Evolutionary conservation across 2,797 vertebrate species (phyloP).

Genomic region (Molossus alvarezi): DNA sequence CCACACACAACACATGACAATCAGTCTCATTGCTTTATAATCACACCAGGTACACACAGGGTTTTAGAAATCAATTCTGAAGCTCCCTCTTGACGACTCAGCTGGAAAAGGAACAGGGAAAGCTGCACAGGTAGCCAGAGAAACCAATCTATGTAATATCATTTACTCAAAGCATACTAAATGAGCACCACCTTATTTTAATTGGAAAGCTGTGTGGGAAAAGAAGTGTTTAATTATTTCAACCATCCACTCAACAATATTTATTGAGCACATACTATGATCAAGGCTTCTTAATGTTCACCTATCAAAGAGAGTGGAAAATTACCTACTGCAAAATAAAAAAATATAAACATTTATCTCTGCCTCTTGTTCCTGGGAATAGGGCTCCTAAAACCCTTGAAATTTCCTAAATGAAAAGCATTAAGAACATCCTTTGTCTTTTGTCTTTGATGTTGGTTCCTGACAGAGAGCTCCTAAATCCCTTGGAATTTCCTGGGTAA

Average conservation of each 20-base stretch:
- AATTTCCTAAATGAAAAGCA: background rate
- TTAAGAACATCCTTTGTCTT: background rate
- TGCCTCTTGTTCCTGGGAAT: background rate
- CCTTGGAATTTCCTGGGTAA: background rate
- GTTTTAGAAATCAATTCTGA: conserved; percentile 76
- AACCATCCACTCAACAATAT: conserved; percentile 25
- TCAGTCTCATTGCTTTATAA: conserved; percentile 88
- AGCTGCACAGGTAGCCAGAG: conserved; percentile 50
- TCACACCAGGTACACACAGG: conserved; percentile 80
- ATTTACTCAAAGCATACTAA: conserved; percentile 16
- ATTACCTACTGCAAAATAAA: conserved; percentile 3
- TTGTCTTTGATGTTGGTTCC: background rate
- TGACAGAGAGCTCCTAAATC: background rate
- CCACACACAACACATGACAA: conserved; percentile 81
- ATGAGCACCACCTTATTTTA: conserved; percentile 41
- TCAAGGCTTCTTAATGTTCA: background rate
- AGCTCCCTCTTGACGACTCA: conserved; percentile 79
- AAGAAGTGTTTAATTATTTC: conserved; percentile 81
- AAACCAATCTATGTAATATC: background rate
- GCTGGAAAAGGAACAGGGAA: conserved; percentile 72
- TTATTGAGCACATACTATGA: conserved; percentile 71
- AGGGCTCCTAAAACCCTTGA: background rate
- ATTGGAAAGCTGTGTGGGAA: conserved; percentile 75
- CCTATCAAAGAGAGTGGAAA: background rate
- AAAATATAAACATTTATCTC: background rate